These are phyloP conservation scores for Hippocampus comes DNA, from an alignment of 2,113 vertebrate genomes.

Conservation along the genomic window DNA sequence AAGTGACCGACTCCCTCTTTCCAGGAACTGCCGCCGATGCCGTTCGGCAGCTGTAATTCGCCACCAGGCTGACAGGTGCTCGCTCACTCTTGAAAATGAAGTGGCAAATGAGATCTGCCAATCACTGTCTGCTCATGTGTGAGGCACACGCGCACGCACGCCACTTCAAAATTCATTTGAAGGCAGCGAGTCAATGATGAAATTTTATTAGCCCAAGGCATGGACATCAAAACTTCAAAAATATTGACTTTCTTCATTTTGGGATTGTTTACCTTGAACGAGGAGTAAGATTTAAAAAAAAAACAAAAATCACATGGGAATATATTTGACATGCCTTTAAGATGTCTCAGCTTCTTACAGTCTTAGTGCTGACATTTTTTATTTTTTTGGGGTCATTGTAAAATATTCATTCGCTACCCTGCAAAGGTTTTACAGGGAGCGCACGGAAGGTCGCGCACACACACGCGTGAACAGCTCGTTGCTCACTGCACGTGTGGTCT, in stretches of 20 bases:
- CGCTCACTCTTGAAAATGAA: slow-evolving; percentile 60
- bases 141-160: background rate
- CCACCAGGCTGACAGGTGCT: slow-evolving; percentile 43
- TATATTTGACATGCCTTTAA: background rate
- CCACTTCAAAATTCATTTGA: slow-evolving; percentile 45
- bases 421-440: slow-evolving; percentile 6
- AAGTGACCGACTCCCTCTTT: background rate
- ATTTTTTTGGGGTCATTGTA: slow-evolving; percentile 14
- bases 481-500: background rate
- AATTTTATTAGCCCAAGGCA: slow-evolving; percentile 55
- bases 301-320: background rate
- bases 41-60: slow-evolving; percentile 24
- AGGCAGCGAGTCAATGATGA: slow-evolving; percentile 31
- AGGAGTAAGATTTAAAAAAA: background rate
- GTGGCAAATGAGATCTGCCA: slow-evolving; percentile 66
- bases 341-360: slow-evolving; percentile 2
- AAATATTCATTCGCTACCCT: slow-evolving; percentile 14
- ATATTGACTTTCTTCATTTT: background rate
- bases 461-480: background rate
- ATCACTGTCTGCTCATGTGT: slow-evolving; percentile 58
- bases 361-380: background rate
- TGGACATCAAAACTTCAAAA: slow-evolving; percentile 4
- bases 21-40: slow-evolving; percentile 13
- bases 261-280: background rate
- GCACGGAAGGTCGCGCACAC: background rate